Evolutionary conservation across 2,888 invertebrate species (phyloP), one percentile per base, ranked within the genome.

Genomic region (Ophion ellenae): DNA sequence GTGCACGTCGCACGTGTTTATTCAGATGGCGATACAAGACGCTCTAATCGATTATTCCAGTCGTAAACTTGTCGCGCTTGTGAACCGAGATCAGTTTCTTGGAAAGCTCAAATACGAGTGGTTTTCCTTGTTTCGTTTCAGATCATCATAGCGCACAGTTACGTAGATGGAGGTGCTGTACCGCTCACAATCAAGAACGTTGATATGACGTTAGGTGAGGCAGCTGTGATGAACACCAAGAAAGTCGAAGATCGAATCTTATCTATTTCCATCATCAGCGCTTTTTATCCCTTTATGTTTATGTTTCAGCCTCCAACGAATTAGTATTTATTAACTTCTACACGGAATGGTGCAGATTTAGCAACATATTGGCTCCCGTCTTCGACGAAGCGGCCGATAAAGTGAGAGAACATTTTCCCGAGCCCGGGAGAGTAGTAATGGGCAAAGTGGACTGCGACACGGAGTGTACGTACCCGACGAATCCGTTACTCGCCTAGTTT

Each of bases 281-380:
- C 14, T 47, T 47, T 14, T 47, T 10, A 4, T 47, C 10, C 47
- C 24, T 75, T 64, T 73, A 79, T 80, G 86, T 90, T 90, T 0
- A 88, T 90, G 90, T 97, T 97, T 88, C 96, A 99, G 99, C 97
- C 86, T 97, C 97, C 85, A 98, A 99, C 96, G 99, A 99, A 95
- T 95, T 99, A 94, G 99, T 99, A 86, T 98, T 99, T 94, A 96
- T 99, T 87, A 99, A 99, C 95, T 99, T 99, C 95, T 99, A 99
- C 95, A 99, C 99, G 47, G 99, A 99, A 93, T 99, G 99, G 99
- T 99, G 99, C 95, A 97, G 98, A 92, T 99, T 99, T 95, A 99
- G 99, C 95, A 99, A 98, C 94, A 96, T 99, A 95, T 95, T 99
- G 93, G 97, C 98, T 94, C 99, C 99, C 14, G 97, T 99, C 91